A percentile compares a stretch with the other conserved stretches of the same genome.
Conservation (phyloP, 2,797 vertebrate species). For the Chiroxiphia lanceolata region DNA sequence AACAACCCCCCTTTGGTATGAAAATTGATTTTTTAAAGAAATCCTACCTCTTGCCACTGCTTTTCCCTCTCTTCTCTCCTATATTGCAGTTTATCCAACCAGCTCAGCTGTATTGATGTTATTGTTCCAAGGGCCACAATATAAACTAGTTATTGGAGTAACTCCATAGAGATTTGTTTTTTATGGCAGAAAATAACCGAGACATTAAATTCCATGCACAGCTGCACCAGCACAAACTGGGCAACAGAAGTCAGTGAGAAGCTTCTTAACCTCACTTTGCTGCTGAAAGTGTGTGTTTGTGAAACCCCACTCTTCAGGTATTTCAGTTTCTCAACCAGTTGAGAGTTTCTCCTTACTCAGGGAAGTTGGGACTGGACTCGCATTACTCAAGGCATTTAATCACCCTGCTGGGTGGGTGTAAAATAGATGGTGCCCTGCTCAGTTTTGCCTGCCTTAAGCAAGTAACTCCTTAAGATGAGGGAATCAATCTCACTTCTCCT, state of each 20-base stretch:
- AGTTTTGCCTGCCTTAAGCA: neutral
- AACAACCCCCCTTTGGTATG: neutral
- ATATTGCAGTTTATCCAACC: neutral
- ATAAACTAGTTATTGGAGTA: neutral
- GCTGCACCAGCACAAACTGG: neutral
- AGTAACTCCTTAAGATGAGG: neutral
- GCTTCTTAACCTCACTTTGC: neutral
- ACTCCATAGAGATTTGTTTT: neutral
- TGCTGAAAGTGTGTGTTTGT: rapidly evolving
- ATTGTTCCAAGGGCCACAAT: neutral
- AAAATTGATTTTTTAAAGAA: neutral
- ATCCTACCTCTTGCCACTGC: neutral
- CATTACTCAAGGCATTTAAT: slow-evolving; percentile 12
- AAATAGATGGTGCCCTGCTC: neutral
- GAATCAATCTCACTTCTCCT: neutral
- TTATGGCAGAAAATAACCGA: neutral
- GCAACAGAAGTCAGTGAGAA: neutral
- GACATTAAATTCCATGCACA: neutral
- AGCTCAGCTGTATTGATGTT: neutral
- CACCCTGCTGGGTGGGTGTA: neutral
- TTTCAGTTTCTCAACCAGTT: neutral
- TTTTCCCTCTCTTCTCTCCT: neutral
- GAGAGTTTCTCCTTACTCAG: slow-evolving; percentile 15
- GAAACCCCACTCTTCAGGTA: neutral
- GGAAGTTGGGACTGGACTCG: neutral